Percentiles rank a stretch among this genome's conserved stretches.
phyloP scores from a whole-genome alignment of 2,797 vertebrate species.

The Melanitta fusca region DNA sequence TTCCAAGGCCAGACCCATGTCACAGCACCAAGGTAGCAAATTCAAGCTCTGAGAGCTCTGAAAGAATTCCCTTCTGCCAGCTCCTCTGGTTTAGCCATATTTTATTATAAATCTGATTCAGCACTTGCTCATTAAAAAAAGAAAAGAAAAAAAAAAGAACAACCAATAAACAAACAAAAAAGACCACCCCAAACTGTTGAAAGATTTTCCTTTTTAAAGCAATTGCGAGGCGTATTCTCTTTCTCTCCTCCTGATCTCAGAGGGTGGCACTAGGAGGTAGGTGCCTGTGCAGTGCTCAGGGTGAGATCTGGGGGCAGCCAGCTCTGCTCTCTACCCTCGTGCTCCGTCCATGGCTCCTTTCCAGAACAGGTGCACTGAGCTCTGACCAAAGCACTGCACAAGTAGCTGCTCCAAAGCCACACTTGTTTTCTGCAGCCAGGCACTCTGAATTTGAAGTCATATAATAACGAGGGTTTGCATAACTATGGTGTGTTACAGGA shows the following conservation, averaged over 20 bases:
- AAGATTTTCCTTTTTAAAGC: not conserved
- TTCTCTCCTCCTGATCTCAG: not conserved
- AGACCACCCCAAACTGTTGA: not conserved
- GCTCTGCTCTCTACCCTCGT: not conserved
- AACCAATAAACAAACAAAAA: not conserved
- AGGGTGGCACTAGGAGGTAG: not conserved
- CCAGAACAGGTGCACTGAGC: accelerated
- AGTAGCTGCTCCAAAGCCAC: not conserved
- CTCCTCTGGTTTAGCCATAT: not conserved
- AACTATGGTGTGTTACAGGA: not conserved
- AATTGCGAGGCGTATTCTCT: not conserved
- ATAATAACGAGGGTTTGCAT: not conserved
- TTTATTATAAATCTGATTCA: not conserved
- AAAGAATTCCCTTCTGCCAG: not conserved
- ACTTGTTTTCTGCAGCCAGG: not conserved
- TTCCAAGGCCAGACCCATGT: not conserved
- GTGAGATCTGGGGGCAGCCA: not conserved
- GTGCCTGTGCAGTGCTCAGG: not conserved
- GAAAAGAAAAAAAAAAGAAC: not conserved
- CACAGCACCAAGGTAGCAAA: not conserved
- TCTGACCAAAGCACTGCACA: not conserved
- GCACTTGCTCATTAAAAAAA: not conserved
- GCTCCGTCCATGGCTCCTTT: not conserved
- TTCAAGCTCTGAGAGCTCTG: not conserved
- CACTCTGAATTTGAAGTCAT: not conserved